phyloP scores from a whole-genome alignment of 2,113 vertebrate species.

The Zeus faber region DNA sequence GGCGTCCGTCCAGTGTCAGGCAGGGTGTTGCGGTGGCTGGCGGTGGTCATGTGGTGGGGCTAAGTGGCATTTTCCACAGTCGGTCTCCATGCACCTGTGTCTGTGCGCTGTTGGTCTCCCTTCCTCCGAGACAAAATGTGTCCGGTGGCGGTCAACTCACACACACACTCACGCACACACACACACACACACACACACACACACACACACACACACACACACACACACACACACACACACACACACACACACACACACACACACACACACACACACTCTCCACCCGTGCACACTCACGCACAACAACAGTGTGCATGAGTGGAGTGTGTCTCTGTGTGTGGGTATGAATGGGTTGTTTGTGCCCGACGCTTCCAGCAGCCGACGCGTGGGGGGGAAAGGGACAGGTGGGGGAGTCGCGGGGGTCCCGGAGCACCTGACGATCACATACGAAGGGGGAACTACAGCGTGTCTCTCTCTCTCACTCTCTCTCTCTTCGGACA shows the following conservation, averaged over 20 bases:
- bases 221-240: slow-evolving; percentile 3
- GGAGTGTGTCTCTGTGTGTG: slow-evolving; percentile 1
- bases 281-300: not conserved
- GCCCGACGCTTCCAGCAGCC: not conserved
- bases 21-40: too few relatives aligned
- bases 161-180: slow-evolving; percentile 16
- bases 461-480: slow-evolving; percentile 1
- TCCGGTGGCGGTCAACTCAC: too few relatives aligned
- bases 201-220: not conserved
- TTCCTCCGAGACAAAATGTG: too few relatives aligned
- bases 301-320: not conserved
- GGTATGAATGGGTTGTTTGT: slow-evolving; percentile 5
- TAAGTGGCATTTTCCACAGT: too few relatives aligned
- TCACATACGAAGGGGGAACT: too few relatives aligned
- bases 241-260: not conserved
- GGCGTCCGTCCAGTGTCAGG: too few relatives aligned
- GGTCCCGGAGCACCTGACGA: too few relatives aligned
- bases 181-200: not conserved
- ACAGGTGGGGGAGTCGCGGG: too few relatives aligned
- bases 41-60: too few relatives aligned
- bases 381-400: slow-evolving; percentile 14
- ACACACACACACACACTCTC: slow-evolving; percentile 7
- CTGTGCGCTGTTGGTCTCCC: too few relatives aligned
- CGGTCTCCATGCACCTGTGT: too few relatives aligned
- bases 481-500: slow-evolving; percentile 8